These are phyloP conservation scores for Perdita meconis DNA, from an alignment of 2,888 invertebrate genomes.

Conservation along the genomic window DNA sequence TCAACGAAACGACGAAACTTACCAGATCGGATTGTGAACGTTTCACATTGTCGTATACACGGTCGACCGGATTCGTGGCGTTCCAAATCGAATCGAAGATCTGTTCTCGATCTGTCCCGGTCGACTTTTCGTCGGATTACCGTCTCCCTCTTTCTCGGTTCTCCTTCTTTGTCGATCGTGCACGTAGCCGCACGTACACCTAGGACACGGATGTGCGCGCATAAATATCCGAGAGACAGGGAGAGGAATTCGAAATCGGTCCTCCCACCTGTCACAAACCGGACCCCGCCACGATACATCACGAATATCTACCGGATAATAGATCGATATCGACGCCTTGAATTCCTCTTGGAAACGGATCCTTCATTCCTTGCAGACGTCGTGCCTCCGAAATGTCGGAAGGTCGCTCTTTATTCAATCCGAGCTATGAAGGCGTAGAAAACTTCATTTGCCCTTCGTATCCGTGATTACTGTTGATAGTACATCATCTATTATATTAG, in stretches of 20 bases:
- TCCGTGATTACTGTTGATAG: too few species aligned
- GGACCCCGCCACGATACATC: constrained; percentile 69
- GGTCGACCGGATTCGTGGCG: constrained; percentile 63
- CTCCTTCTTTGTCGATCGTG: background rate
- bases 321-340: constrained; percentile 70
- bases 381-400: constrained; percentile 25
- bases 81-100: constrained; percentile 67
- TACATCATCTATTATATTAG: too few species aligned
- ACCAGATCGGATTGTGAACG: constrained; percentile 33
- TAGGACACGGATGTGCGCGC: constrained; percentile 21
- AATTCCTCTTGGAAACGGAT: constrained; percentile 53
- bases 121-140: constrained; percentile 61
- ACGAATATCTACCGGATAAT: constrained; percentile 71
- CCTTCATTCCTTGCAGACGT: constrained; percentile 19
- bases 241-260: constrained; percentile 67
- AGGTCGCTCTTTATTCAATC: background rate
- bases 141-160: constrained; percentile 5
- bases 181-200: background rate
- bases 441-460: too few species aligned
- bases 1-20: constrained; percentile 63
- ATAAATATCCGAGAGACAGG: constrained; percentile 53
- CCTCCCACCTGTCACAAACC: constrained; percentile 70
- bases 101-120: constrained; percentile 70
- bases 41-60: constrained; percentile 57
- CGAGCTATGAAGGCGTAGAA: too few species aligned